Percentiles rank a stretch among this genome's conserved stretches.
Evolutionary conservation across 2,888 invertebrate genomes (phyloP).

Genomic region (Branchipolynoe longqiensis): DNA sequence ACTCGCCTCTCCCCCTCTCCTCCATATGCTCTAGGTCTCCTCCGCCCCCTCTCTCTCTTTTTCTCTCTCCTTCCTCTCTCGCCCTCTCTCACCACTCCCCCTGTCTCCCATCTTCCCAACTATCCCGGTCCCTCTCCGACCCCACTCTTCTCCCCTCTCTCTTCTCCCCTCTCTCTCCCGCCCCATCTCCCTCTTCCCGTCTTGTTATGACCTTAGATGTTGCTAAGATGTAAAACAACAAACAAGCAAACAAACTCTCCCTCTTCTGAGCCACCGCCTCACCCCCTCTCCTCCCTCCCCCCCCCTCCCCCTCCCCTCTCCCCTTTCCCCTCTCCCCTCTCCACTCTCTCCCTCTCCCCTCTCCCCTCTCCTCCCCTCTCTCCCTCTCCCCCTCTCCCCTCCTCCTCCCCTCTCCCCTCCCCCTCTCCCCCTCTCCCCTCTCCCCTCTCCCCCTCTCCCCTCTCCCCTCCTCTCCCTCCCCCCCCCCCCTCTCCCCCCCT

Average conservation of each 20-base stretch:
- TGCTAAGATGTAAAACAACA: too few species aligned
- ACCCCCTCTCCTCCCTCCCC: background rate
- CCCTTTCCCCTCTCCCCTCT: slow-evolving; percentile 1
- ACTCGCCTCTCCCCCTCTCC: too few species aligned
- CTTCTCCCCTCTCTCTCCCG: background rate
- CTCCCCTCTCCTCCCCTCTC: background rate
- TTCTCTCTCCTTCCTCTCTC: background rate
- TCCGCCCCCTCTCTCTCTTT: background rate
- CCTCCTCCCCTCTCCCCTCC: background rate
- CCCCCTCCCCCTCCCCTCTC: background rate
- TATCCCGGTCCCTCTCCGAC: too few species aligned
- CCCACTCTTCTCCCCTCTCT: too few species aligned
- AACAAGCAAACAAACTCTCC: too few species aligned
- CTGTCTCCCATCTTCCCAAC: too few species aligned
- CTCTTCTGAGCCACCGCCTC: background rate
- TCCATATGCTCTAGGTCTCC: too few species aligned
- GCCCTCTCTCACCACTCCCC: background rate
- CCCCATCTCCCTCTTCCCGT: background rate
- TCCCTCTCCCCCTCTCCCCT: background rate
- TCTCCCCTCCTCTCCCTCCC: background rate
- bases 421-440: background rate
- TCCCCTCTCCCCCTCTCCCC: background rate
- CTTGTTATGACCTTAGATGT: background rate
- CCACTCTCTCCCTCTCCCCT: background rate
- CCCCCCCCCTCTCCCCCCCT: background rate